A percentile compares a stretch with the other conserved stretches of the same genome.
Evolutionary conservation across 2,888 invertebrate species (phyloP).

Genomic region (Leptinotarsa tumamoca): DNA sequence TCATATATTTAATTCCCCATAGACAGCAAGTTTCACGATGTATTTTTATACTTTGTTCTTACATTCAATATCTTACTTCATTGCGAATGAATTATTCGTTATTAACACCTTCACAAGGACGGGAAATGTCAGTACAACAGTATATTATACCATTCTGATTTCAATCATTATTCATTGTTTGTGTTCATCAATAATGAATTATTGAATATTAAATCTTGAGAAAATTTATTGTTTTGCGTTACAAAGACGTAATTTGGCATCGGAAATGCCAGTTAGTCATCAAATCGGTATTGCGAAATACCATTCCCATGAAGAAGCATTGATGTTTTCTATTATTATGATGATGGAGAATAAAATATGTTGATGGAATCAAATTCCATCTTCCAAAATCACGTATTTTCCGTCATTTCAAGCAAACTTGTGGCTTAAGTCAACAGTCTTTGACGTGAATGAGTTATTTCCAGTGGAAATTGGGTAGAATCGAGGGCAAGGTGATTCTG

Average conservation of each 20-base stretch:
- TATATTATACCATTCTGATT: not conserved
- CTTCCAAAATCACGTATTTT: not conserved
- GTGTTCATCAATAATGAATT: not conserved
- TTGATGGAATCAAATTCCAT: not conserved
- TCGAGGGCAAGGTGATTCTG: too few relatives aligned
- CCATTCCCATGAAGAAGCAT: not conserved
- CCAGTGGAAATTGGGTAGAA: too few relatives aligned
- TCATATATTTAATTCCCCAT: too few relatives aligned
- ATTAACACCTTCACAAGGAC: not conserved
- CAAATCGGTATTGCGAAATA: not conserved
- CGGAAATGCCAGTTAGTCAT: slow-evolving; percentile 15
- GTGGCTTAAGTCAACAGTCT: not conserved
- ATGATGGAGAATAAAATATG: not conserved
- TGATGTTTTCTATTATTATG: not conserved
- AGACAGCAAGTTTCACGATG: too few relatives aligned
- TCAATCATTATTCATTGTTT: not conserved
- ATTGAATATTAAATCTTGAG: not conserved
- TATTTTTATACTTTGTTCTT: too few relatives aligned
- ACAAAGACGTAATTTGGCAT: not conserved
- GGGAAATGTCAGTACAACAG: not conserved
- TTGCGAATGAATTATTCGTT: not conserved
- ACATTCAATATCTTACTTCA: not conserved
- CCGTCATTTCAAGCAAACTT: not conserved
- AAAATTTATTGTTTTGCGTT: not conserved
- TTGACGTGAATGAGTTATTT: not conserved